These are phyloP conservation scores for Platichthys flesus DNA, from an alignment of 2,113 vertebrate species.

Conservation along the genomic window DNA sequence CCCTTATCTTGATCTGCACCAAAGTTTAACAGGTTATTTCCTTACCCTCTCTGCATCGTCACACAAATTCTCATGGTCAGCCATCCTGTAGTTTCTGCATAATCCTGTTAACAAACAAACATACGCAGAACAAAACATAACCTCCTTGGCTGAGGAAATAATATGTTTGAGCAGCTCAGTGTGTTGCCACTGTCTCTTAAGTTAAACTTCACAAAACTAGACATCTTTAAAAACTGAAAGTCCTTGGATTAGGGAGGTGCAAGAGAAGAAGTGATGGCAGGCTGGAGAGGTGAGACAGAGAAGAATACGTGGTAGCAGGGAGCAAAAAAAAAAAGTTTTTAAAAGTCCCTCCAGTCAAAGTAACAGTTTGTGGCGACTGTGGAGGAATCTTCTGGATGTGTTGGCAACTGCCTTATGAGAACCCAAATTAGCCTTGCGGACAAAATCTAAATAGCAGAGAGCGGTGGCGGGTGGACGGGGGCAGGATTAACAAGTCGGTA, in stretches of 20 bases:
- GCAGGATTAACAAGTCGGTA: conserved; percentile 71
- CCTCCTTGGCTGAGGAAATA: too few relatives aligned
- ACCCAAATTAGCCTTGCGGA: conserved; percentile 58
- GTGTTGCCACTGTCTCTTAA: not conserved
- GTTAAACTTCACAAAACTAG: conserved; percentile 17
- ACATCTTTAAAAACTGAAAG: conserved; percentile 32
- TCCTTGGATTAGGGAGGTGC: conserved; percentile 51
- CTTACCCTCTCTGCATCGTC: too few relatives aligned
- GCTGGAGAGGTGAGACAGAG: conserved; percentile 63
- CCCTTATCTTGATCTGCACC: too few relatives aligned
- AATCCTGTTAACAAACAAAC: too few relatives aligned
- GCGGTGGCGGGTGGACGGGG: conserved; percentile 35
- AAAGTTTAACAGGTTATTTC: too few relatives aligned
- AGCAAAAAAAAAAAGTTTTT: conserved; percentile 48
- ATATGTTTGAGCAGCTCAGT: not conserved
- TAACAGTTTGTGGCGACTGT: conserved; percentile 65
- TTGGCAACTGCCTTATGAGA: conserved; percentile 74
- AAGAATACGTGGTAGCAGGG: conserved; percentile 46
- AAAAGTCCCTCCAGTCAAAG: conserved; percentile 72
- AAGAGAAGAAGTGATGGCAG: conserved; percentile 54
- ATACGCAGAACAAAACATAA: too few relatives aligned
- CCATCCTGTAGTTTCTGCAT: too few relatives aligned
- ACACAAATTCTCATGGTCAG: too few relatives aligned
- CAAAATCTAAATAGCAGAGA: conserved; percentile 72
- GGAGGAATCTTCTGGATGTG: conserved; percentile 58